These are phyloP conservation scores for Cremastinae sp. DNA, from an alignment of 2,888 invertebrate species.

Conservation along the genomic window DNA sequence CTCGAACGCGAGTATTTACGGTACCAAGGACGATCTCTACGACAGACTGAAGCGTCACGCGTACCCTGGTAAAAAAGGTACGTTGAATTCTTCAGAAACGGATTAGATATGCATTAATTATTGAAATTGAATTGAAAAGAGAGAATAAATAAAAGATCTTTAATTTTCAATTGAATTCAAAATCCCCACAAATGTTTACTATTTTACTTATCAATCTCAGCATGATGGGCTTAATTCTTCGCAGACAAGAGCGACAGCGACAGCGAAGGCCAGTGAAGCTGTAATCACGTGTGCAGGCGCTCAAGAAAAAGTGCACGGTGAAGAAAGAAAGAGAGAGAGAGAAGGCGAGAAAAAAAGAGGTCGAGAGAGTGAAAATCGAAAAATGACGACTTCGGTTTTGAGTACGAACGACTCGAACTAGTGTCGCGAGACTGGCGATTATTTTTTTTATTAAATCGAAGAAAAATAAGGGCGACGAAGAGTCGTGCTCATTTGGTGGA, in stretches of 20 bases:
- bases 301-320: constrained; percentile 37
- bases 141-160: constrained; percentile 17
- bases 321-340: constrained; percentile 40
- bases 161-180: constrained; percentile 55
- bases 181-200: constrained; percentile 59
- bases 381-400: constrained; percentile 24
- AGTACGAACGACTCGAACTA: constrained; percentile 9
- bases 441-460: constrained; percentile 16
- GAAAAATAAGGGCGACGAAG: constrained; percentile 36
- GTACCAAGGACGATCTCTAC: constrained; percentile 97
- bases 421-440: not conserved
- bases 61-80: constrained; percentile 97
- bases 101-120: constrained; percentile 11
- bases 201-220: constrained; percentile 57
- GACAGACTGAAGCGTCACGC: constrained; percentile 97
- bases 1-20: constrained; percentile 96
- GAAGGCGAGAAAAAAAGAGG: constrained; percentile 12
- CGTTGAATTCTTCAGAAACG: constrained; percentile 62
- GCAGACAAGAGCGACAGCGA: constrained; percentile 97
- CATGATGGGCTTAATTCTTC: constrained; percentile 71
- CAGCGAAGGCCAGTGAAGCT: constrained; percentile 92
- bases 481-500: constrained; percentile 48
- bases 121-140: constrained; percentile 26
- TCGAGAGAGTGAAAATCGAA: constrained; percentile 19
- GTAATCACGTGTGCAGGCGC: constrained; percentile 45